Conservation (phyloP, 2,113 vertebrate species). For the Lamprotornis superbus region DNA sequence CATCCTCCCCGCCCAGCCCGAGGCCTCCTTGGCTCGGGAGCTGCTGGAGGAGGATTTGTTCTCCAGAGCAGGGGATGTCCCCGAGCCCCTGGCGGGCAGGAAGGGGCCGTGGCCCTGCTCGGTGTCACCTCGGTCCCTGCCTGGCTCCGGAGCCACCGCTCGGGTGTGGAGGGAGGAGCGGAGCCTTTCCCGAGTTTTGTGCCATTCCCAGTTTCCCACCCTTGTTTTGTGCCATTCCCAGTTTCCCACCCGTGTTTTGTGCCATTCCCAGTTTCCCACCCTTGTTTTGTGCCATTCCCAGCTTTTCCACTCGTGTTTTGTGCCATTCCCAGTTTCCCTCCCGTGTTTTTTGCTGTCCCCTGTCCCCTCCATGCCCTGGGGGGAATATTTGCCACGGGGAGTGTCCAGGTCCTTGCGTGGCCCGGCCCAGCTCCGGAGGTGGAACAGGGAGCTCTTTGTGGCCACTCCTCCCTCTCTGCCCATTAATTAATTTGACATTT, state of each 20-base stretch:
- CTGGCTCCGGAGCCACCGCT: fast-evolving
- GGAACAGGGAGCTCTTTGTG: not conserved
- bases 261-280: not conserved
- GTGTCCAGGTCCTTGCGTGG: fast-evolving
- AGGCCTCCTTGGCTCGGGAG: not conserved
- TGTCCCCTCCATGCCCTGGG: fast-evolving
- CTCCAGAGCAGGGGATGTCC: fast-evolving
- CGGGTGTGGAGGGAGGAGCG: not conserved
- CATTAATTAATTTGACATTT: constrained; percentile 17
- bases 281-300: not conserved
- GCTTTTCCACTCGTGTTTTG: fast-evolving
- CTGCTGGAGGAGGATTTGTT: not conserved
- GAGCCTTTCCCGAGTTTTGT: not conserved
- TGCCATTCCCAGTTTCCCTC: not conserved
- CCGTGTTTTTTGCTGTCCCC: not conserved
- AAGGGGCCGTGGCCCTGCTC: not conserved
- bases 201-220: not conserved
- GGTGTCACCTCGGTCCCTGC: not conserved
- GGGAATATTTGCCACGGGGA: fast-evolving
- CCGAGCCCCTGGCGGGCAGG: fast-evolving
- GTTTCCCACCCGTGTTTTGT: not conserved
- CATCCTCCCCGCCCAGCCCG: not conserved
- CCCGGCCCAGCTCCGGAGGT: not conserved
- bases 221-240: not conserved
- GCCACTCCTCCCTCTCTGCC: not conserved